Evolutionary conservation across 2,888 invertebrate species (phyloP).

Genomic region (Drosophila suboccidentalis): DNA sequence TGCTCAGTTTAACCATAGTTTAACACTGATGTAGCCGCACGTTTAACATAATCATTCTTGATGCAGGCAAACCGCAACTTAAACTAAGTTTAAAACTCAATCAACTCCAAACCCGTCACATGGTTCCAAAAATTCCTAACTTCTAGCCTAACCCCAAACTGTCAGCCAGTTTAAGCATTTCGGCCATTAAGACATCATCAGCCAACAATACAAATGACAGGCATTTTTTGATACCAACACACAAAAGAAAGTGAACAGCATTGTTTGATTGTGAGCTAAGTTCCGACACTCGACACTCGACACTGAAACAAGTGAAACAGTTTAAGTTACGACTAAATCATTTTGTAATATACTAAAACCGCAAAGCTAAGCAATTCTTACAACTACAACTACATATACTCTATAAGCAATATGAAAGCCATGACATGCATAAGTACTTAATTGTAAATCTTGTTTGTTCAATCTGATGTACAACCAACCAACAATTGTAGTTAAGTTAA

Average conservation of each 20-base stretch:
- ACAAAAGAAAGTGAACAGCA: conserved; percentile 51
- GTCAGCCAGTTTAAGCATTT: conserved; percentile 53
- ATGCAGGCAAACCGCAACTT: conserved; percentile 34
- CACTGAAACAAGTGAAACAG: conserved; percentile 28
- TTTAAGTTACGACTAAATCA: conserved; percentile 57
- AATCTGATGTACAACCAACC: conserved; percentile 37
- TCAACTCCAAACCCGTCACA: conserved; percentile 22
- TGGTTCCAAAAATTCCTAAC: conserved; percentile 5
- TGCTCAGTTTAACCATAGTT: conserved; percentile 8
- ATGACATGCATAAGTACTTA: conserved; percentile 32
- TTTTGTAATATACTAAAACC: conserved; percentile 76
- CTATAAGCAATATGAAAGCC: conserved; percentile 41
- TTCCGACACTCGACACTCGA: conserved; percentile 64
- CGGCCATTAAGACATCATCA: conserved; percentile 37
- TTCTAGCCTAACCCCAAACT: conserved; percentile 55
- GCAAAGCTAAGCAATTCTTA: conserved; percentile 36
- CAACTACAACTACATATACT: conserved; percentile 43
- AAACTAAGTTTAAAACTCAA: conserved; percentile 22
- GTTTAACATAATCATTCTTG: conserved; percentile 24
- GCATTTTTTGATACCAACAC: conserved; percentile 47
- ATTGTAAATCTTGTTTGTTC: conserved; percentile 49
- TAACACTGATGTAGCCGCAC: conserved; percentile 22
- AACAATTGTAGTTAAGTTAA: conserved; percentile 46
- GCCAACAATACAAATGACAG: conserved; percentile 39
- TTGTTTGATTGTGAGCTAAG: conserved; percentile 79